Evolutionary conservation across 2,113 vertebrate species (phyloP).

Genomic region (Dissostichus mawsoni): DNA sequence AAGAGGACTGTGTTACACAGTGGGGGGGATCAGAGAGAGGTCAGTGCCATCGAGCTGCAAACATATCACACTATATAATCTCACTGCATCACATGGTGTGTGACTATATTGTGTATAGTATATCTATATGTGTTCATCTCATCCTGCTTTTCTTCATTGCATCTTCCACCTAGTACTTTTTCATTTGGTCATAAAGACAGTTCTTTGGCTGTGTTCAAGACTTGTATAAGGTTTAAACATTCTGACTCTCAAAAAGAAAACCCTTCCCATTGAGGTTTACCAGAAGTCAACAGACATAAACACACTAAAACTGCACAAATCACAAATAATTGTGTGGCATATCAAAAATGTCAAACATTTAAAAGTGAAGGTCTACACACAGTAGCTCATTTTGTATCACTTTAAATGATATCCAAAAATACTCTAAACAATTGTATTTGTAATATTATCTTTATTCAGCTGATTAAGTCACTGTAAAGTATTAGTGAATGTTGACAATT

Average conservation of each 20-base stretch:
- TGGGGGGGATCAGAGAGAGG: constrained; percentile 88
- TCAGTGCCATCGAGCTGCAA: constrained; percentile 52
- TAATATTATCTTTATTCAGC: not conserved
- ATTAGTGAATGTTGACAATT: not conserved
- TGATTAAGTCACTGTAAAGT: not conserved
- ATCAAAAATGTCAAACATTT: too few species aligned
- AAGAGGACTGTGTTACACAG: constrained; percentile 93
- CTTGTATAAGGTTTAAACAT: too few species aligned
- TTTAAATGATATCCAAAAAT: not conserved
- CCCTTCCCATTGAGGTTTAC: too few species aligned
- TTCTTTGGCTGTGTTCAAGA: not conserved
- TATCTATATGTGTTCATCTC: not conserved
- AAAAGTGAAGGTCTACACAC: not conserved
- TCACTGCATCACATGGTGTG: too few species aligned
- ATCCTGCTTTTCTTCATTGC: not conserved
- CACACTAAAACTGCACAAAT: too few species aligned
- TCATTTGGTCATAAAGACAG: not conserved
- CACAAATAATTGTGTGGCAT: too few species aligned
- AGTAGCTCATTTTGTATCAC: not conserved
- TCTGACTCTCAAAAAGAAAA: too few species aligned
- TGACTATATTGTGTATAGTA: not conserved
- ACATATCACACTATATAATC: too few species aligned
- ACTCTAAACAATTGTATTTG: too few species aligned
- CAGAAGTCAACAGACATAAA: too few species aligned
- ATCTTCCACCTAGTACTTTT: not conserved